Evolutionary conservation across 1,140 invertebrate genomes (phyloP), one percentile per base, ranked within the genome.

Genomic region (Leptestheria dahalacensis): DNA sequence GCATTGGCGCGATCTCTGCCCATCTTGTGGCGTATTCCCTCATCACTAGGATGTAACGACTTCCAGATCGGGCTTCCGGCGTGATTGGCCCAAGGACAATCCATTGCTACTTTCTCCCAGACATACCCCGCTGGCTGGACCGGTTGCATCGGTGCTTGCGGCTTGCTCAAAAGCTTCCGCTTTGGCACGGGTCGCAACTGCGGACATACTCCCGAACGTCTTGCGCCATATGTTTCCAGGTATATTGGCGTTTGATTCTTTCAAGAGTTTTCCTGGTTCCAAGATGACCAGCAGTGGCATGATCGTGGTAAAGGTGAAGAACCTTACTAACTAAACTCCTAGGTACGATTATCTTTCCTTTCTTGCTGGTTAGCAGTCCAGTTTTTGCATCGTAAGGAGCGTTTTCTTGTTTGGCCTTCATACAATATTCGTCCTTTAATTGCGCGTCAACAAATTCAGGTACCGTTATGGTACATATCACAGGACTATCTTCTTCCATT

Each of bases 11-110:
- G 33, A 48, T 60, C 48, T 64, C 66, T 2, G 65, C 54, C 63
- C 65, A 72, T 61, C 67, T 68, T 24, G 68, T 68, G 48, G 69
- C 64, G 53, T 67, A 64, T 62, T 70, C 68, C 23, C 51, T 57
- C 11, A 69, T 56, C 2, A 72, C 68, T n/a, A 72, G 46, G 24
- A 71, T 62, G 62, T 66, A 68, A 29, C 62, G 54, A 54, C 65
- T 63, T 28, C 64, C 64, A 2, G 48, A 51, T 26, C 29, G 9
- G 49, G 49, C 46, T 3, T 11, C 10, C 1, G 56, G n/a, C n/a
- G n/a, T n/a, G 2, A 64, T 54, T 26, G 65, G 65, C 3, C 63
- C 65, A 9, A 66, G 47, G 18, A 63, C 58, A 52, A n/a, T 65
- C 64, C 1, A 63, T 52, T 21, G 21, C 24, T 4, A 66, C 20